Percentiles rank a stretch among this genome's conserved stretches.
Conservation (phyloP, 2,888 invertebrate genomes). For the Noctua pronuba region DNA sequence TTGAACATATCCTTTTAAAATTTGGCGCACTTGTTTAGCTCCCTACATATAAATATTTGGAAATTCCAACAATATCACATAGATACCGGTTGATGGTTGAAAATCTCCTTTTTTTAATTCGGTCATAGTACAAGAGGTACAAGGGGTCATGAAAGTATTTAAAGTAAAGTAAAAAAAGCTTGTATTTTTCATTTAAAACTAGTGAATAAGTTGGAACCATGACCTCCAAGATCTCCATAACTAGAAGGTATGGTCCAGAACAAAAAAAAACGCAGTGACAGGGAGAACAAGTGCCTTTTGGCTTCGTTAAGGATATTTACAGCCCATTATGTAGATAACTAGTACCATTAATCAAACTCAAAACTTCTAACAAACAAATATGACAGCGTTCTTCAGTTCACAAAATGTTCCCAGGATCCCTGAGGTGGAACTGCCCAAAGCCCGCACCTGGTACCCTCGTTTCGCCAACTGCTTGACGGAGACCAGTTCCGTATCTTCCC, state of each 20-base stretch:
- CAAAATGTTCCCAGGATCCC: constrained; percentile 70
- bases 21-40: not conserved
- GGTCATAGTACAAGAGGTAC: too few relatives aligned
- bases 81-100: too few relatives aligned
- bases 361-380: constrained; percentile 8
- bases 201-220: not conserved
- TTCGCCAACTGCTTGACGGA: constrained; percentile 69
- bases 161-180: too few relatives aligned
- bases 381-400: constrained; percentile 20
- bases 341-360: not conserved
- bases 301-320: not conserved
- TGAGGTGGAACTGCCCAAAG: constrained; percentile 70
- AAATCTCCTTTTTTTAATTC: too few relatives aligned
- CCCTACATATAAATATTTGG: not conserved
- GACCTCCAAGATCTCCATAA: not conserved
- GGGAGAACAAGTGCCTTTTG: not conserved
- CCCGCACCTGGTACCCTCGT: constrained; percentile 83
- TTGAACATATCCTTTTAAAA: not conserved
- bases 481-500: constrained; percentile 62
- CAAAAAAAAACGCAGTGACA: not conserved
- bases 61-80: too few relatives aligned
- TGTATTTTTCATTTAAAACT: not conserved
- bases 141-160: too few relatives aligned
- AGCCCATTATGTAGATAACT: not conserved
- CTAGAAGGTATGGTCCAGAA: not conserved